Evolutionary conservation across 2,113 vertebrate species (phyloP).

Genomic region (Gavialis gangeticus): DNA sequence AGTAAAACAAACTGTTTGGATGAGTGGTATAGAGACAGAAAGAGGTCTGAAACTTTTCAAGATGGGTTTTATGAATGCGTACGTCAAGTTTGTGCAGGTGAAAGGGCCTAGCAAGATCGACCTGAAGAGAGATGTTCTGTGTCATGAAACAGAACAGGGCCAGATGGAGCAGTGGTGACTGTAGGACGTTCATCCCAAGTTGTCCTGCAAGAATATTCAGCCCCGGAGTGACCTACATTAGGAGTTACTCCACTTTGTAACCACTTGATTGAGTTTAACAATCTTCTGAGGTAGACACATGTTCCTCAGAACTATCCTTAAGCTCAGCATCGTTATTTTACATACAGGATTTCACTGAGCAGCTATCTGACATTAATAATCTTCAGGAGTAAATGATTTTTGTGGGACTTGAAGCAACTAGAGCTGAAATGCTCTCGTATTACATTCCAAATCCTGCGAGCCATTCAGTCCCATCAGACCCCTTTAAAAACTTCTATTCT

Average conservation of each 20-base stretch:
- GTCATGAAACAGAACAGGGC: neutral
- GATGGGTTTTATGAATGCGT: too few relatives aligned
- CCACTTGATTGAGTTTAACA: neutral
- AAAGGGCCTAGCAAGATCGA: too few relatives aligned
- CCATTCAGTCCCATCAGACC: neutral
- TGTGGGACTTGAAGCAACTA: neutral
- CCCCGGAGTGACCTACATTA: neutral
- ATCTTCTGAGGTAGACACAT: neutral
- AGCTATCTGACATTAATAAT: neutral
- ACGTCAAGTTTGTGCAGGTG: neutral
- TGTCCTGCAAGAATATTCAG: neutral
- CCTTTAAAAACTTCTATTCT: neutral
- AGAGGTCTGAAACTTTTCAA: neutral
- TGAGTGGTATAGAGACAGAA: neutral
- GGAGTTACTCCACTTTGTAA: neutral
- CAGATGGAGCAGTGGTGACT: neutral
- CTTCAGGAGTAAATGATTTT: neutral
- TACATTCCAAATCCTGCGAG: neutral
- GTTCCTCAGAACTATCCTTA: neutral
- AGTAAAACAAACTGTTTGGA: accelerated
- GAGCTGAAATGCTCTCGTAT: neutral
- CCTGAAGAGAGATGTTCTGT: neutral
- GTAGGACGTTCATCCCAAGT: neutral
- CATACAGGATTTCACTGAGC: neutral
- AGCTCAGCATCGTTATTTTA: neutral